Evolutionary conservation across 2,797 vertebrate genomes (phyloP).

Genomic region (Miichthys miiuy): DNA sequence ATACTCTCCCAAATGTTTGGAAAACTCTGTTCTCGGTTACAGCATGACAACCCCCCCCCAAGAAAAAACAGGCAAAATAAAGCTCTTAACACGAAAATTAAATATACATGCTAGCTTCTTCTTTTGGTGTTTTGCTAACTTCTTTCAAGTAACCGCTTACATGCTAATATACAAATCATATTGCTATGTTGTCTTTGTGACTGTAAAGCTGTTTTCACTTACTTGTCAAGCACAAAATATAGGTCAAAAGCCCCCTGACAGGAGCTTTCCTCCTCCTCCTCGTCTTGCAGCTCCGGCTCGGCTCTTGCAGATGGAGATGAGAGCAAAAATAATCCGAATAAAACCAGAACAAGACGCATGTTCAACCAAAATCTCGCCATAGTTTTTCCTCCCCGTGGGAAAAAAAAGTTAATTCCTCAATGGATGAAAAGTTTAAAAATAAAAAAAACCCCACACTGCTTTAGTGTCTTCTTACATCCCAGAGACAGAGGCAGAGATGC

Average conservation of each 20-base stretch:
- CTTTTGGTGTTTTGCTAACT: neutral
- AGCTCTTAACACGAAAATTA: neutral
- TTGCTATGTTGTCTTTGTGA: neutral
- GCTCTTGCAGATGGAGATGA: slow-evolving; percentile 60
- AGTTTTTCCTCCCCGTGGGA: slow-evolving; percentile 22
- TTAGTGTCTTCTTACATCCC: slow-evolving; percentile 62
- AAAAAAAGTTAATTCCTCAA: slow-evolving; percentile 46
- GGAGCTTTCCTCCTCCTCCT: slow-evolving; percentile 86
- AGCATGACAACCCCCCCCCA: too few relatives aligned
- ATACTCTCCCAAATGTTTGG: neutral
- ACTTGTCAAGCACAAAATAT: slow-evolving; percentile 96
- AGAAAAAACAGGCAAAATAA: neutral
- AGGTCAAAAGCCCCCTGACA: slow-evolving; percentile 94
- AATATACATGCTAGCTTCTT: neutral
- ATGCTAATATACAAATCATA: neutral
- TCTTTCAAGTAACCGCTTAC: neutral
- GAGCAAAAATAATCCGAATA: slow-evolving; percentile 82
- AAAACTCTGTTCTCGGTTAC: neutral
- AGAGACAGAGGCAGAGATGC: slow-evolving; percentile 44
- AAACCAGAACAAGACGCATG: slow-evolving; percentile 64
- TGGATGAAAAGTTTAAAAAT: slow-evolving; percentile 11
- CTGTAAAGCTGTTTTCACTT: slow-evolving; percentile 78
- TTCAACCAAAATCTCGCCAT: slow-evolving; percentile 67
- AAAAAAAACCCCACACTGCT: neutral
- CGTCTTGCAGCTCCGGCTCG: slow-evolving; percentile 77